Percentiles rank a stretch among this genome's conserved stretches.
Conservation (phyloP, 2,113 vertebrate genomes). For the Nothobranchius kuhntae region DNA sequence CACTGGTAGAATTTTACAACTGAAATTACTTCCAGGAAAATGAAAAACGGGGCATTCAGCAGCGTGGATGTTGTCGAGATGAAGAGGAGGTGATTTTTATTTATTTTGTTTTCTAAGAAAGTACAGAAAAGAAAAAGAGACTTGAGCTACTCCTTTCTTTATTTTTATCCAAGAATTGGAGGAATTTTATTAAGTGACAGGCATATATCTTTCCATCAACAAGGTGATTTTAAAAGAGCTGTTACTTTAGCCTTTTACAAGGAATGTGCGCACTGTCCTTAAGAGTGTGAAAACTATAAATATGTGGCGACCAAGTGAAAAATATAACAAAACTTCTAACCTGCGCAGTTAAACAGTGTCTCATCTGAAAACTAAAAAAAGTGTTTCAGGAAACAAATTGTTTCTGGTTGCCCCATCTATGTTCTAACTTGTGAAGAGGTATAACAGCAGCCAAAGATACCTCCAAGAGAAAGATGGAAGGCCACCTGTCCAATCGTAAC, state of each 20-base stretch:
- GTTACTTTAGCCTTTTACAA: background rate
- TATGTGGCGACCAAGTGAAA: no score
- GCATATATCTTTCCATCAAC: background rate
- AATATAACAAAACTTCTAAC: no score
- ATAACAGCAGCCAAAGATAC: no score
- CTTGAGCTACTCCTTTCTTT: background rate
- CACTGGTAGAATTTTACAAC: background rate
- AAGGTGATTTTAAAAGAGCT: background rate
- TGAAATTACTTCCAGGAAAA: background rate
- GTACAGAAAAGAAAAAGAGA: background rate
- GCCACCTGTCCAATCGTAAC: no score
- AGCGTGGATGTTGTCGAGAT: background rate
- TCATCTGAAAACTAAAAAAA: no score
- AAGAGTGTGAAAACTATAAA: no score
- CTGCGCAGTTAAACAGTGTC: no score
- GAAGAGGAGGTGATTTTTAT: background rate
- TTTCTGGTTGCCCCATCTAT: no score
- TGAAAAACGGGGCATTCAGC: background rate
- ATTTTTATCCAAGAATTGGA: background rate
- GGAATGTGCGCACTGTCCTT: background rate
- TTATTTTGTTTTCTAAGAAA: background rate
- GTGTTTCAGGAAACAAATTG: no score
- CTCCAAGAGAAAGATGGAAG: no score
- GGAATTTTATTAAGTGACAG: background rate
- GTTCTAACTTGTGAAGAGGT: no score